Evolutionary conservation across 2,113 vertebrate genomes (phyloP), one percentile per base, ranked within the genome.

Genomic region (Planiliza haematocheilus): DNA sequence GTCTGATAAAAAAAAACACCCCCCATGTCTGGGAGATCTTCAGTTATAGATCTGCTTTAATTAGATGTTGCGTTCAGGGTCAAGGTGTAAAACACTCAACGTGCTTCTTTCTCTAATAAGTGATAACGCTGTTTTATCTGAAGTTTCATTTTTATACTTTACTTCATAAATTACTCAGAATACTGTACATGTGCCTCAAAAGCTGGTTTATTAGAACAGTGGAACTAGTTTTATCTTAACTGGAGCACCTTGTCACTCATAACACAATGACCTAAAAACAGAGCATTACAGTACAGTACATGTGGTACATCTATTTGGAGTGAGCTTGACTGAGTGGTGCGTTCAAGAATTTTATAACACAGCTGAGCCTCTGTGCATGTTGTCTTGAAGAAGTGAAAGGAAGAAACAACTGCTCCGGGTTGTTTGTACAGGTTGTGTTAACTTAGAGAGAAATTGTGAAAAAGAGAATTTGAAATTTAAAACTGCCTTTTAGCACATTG

Each of bases 221-320:
- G 41, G 42, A 75, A 61, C 41, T 75, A 74, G 16, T 72, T 74
- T 65, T 45, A 36, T 11, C 43, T 30, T 17, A 65, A 79, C 60
- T 68, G 10, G 60, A 76, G 36, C 64, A 51, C 34, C 68, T 68
- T 59, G 73, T 51, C 73, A 66, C 55, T 78, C 38, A 65, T 66
- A 63, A 65, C 69, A 80, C 75, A 72, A 38, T 80, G 79, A 86
- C 86, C 84, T 79, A 64, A 74, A 82, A 74, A 79, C 57, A 57
- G 36, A 50, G 70, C 39, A 2, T 45, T 65, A 46, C 74, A 43
- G 77, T 12, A 68, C 8, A n/a, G 73, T 30, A 57, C 53, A 56
- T 52, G 64, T 16, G 24, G n/a, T 10, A n/a, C 24, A 51, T 38
- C 21, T 56, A 20, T 53, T n/a, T 46, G 53, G 38, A 55, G 17